phyloP scores from a whole-genome alignment of 2,888 invertebrate species.

The Sturmia bella region DNA sequence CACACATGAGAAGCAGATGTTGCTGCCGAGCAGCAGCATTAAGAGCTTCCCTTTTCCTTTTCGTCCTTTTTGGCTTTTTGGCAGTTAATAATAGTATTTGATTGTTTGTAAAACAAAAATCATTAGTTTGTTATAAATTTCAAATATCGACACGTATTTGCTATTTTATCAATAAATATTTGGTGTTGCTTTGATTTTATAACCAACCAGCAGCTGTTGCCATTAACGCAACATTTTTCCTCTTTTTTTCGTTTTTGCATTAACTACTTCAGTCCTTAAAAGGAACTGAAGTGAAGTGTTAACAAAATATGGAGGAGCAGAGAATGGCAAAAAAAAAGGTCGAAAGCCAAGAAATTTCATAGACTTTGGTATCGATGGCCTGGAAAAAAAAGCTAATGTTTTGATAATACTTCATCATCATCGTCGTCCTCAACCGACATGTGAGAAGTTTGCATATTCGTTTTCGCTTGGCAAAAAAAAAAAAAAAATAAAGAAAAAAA shows the following conservation, averaged over 20 bases:
- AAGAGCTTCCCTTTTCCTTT: not conserved
- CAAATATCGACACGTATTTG: slow-evolving; percentile 80
- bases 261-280: slow-evolving; percentile 23
- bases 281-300: slow-evolving; percentile 37
- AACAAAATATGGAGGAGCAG: slow-evolving; percentile 5
- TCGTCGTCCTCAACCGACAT: not conserved
- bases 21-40: slow-evolving; percentile 16
- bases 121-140: slow-evolving; percentile 76
- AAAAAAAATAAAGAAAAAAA: slow-evolving; percentile 62
- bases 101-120: slow-evolving; percentile 73
- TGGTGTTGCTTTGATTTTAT: slow-evolving; percentile 69
- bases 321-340: slow-evolving; percentile 53
- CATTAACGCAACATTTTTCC: slow-evolving; percentile 28
- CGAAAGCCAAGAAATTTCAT: slow-evolving; percentile 66
- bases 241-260: slow-evolving; percentile 1
- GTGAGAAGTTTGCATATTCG: too few species aligned
- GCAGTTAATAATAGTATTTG: slow-evolving; percentile 77
- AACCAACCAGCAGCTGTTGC: slow-evolving; percentile 65
- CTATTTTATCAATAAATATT: slow-evolving; percentile 76
- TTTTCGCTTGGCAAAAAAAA: not conserved
- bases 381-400: slow-evolving; percentile 74
- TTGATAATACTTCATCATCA: slow-evolving; percentile 74
- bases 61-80: slow-evolving; percentile 10
- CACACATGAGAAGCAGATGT: slow-evolving; percentile 47
- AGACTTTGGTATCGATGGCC: slow-evolving; percentile 31